Evolutionary conservation across 2,113 vertebrate species (phyloP).

Genomic region (Columba janthina): DNA sequence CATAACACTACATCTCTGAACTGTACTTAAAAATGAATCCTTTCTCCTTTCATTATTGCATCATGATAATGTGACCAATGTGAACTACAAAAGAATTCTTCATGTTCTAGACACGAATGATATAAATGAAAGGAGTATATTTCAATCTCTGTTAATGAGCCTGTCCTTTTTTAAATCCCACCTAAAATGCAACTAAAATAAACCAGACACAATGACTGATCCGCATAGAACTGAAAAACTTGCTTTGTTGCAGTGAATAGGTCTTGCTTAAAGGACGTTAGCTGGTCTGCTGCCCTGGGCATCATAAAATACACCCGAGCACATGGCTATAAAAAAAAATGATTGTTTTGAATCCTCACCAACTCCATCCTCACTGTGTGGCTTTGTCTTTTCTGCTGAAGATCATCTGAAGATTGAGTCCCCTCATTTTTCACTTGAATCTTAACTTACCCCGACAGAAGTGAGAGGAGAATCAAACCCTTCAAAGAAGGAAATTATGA

Average conservation of each 20-base stretch:
- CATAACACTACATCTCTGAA: conserved; percentile 68
- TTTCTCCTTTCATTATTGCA: conserved; percentile 57
- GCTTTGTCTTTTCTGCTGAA: conserved; percentile 4
- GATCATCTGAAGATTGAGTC: neutral
- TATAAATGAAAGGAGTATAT: conserved; percentile 4
- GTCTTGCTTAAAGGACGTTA: neutral
- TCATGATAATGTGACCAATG: conserved; percentile 52
- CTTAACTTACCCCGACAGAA: neutral
- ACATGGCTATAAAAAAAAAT: neutral
- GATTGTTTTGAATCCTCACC: neutral
- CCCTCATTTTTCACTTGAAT: neutral
- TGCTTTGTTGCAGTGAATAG: neutral
- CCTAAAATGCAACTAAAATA: neutral
- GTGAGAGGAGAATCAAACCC: neutral
- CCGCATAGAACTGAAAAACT: neutral
- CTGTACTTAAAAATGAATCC: conserved; percentile 56
- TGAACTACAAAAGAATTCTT: conserved; percentile 41
- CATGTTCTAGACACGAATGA: conserved; percentile 25
- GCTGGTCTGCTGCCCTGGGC: neutral
- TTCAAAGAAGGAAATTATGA: conserved; percentile 1
- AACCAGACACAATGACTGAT: neutral
- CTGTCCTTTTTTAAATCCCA: neutral
- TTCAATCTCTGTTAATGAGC: neutral
- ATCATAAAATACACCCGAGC: neutral
- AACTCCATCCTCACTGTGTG: neutral